These are phyloP conservation scores for Hassar affinis DNA, from an alignment of 2,113 vertebrate species.

Conservation along the genomic window DNA sequence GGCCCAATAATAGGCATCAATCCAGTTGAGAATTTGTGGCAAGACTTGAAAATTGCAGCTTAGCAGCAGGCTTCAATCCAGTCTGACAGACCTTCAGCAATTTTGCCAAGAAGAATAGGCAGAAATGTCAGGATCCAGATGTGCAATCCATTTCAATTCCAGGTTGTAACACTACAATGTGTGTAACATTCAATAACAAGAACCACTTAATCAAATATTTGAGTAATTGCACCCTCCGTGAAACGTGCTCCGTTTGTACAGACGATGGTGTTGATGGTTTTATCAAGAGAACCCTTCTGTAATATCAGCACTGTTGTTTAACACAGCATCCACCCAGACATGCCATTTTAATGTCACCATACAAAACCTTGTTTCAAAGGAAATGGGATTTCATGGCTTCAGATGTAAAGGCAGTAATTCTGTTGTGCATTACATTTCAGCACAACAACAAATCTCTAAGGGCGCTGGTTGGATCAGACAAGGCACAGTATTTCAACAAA, in stretches of 20 bases:
- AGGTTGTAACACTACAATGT: neutral
- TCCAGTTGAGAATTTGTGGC: neutral
- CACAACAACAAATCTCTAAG: neutral
- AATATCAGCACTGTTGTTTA: neutral
- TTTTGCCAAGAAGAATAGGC: neutral
- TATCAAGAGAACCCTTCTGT: neutral
- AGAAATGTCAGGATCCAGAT: neutral
- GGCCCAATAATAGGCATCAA: neutral
- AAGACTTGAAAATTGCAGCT: neutral
- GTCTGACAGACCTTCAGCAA: neutral
- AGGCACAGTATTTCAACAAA: neutral
- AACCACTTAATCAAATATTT: neutral
- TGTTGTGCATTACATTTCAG: neutral
- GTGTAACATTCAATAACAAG: neutral
- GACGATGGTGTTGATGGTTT: neutral
- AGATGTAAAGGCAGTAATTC: neutral
- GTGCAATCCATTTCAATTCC: neutral
- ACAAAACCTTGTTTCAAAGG: neutral
- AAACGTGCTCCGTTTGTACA: neutral
- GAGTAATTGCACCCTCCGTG: neutral
- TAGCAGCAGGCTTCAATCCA: neutral
- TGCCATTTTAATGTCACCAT: too few relatives aligned
- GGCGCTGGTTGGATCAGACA: neutral
- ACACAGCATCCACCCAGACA: neutral
- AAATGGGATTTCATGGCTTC: neutral